Base-by-base conservation (phyloP, 1,140 invertebrate genomes). In the Solenopsis invicta region DNA sequence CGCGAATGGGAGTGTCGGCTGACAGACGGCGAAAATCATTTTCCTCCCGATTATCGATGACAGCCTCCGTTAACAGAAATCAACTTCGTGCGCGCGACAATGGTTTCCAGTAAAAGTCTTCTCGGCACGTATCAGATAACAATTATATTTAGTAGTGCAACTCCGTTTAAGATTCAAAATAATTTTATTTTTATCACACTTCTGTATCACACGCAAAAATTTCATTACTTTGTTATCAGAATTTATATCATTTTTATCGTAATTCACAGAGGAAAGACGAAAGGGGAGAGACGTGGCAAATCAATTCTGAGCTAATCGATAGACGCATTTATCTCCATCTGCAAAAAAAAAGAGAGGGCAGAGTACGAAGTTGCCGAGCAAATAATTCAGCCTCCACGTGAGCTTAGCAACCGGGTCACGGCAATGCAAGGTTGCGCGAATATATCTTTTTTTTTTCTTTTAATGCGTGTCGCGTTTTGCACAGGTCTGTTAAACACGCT, bases 381-480 rank as follows among this genome's bases (percentile, higher is more conserved):
- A 72, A 8, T 72, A 82, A 72, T 72, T 41, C 52, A 74, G 12
- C 54, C 52, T 82, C 24, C 67, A 61, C 18, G 24, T 37, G 52
- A 61, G 41, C 37, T 82, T 61, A 61, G 69, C 67, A 82, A 72
- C 6, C 50, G 67, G 91, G 88, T 88, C 90, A 91, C 64, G 87
- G 87, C 87, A 59, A 91, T 64, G 90, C 80, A 90, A 90, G 84
- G 76, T 91, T 89, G 74, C 48, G 45, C 74, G 41, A 76, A 76
- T 45, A 48, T 21, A 0, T 59, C n/a, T 52, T 69, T 59, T 86
- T 64, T 81, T 76, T 74, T 56, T 8, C 86, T 74, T 88, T 81
- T 71, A 90, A 81, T 87, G 69, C 13, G 54, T 86, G 86, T 92
- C 89, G 85, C 88, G 82, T 93, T 93, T 93, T 90, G 89, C 88